Evolutionary conservation across 2,113 vertebrate genomes (phyloP).

Genomic region (Dicaeum eximium): DNA sequence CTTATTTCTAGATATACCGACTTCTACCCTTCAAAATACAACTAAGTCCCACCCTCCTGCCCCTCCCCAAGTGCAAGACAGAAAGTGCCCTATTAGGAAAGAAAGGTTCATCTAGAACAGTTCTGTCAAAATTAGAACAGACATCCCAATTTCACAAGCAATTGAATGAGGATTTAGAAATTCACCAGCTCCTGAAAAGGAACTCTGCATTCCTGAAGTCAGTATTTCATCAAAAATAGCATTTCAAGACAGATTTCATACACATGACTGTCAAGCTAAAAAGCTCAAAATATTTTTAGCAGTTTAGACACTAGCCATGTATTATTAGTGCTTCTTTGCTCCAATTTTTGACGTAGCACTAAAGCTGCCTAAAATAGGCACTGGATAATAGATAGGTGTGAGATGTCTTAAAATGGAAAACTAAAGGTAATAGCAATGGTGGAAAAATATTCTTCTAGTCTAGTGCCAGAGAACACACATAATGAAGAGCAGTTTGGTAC

Average conservation of each 20-base stretch:
- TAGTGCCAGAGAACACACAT: not conserved
- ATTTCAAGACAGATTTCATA: not conserved
- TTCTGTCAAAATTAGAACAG: not conserved
- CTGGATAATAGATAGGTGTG: not conserved
- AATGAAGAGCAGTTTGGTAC: conserved; percentile 60
- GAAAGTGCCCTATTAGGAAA: not conserved
- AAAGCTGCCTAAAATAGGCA: not conserved
- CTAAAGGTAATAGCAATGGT: not conserved
- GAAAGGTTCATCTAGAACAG: not conserved
- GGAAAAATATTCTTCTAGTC: not conserved
- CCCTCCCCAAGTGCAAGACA: not conserved
- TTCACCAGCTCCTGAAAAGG: not conserved
- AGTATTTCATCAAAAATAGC: not conserved
- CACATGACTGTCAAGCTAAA: not conserved
- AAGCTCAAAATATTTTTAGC: not conserved
- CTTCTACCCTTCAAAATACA: not conserved
- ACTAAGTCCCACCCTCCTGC: not conserved
- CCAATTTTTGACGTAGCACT: not conserved
- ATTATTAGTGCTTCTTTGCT: not conserved
- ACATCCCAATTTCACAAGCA: not conserved
- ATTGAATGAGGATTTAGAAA: not conserved
- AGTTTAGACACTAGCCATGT: not conserved
- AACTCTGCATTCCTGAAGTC: not conserved
- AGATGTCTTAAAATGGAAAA: not conserved
- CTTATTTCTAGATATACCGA: not conserved